A percentile compares a stretch with the other conserved stretches of the same genome.
Evolutionary conservation across 23 tunicate genomes (phyloP).

Genomic region (Styela clava): DNA sequence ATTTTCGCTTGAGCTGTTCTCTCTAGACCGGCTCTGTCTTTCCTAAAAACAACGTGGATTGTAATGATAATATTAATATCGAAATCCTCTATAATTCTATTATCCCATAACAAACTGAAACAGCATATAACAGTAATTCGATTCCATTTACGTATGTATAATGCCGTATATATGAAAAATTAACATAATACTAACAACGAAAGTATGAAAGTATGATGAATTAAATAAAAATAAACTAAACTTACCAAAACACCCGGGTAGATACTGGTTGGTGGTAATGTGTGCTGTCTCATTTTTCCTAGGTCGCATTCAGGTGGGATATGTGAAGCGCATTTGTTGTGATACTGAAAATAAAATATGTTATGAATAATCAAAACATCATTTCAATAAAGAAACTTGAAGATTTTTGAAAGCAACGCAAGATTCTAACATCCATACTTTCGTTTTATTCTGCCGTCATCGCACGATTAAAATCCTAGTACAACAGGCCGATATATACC

Average conservation of each 20-base stretch:
- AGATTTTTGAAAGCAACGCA: not conserved
- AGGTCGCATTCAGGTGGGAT: constrained; percentile 61
- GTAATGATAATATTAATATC: too few relatives aligned
- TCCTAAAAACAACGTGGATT: constrained; percentile 13
- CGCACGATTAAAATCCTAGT: too few relatives aligned
- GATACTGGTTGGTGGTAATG: constrained; percentile 64
- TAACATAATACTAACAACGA: too few relatives aligned
- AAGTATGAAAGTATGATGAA: too few relatives aligned
- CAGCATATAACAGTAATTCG: too few relatives aligned
- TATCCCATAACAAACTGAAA: too few relatives aligned
- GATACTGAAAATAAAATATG: constrained; percentile 46
- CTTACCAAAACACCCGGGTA: constrained; percentile 78
- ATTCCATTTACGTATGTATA: too few relatives aligned
- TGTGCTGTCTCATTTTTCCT: constrained; percentile 76
- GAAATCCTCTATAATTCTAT: too few relatives aligned
- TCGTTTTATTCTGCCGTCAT: too few relatives aligned
- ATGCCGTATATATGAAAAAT: too few relatives aligned
- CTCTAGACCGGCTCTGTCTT: constrained; percentile 27
- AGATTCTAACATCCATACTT: not conserved
- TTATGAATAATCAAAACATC: not conserved
- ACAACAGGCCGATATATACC: too few relatives aligned
- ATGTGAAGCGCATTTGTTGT: constrained; percentile 92
- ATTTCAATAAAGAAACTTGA: not conserved
- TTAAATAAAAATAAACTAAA: too few relatives aligned
- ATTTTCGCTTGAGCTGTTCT: constrained; percentile 27